Base-by-base conservation (phyloP, 2,113 vertebrate genomes). In the Mormyrus iriodes region DNA sequence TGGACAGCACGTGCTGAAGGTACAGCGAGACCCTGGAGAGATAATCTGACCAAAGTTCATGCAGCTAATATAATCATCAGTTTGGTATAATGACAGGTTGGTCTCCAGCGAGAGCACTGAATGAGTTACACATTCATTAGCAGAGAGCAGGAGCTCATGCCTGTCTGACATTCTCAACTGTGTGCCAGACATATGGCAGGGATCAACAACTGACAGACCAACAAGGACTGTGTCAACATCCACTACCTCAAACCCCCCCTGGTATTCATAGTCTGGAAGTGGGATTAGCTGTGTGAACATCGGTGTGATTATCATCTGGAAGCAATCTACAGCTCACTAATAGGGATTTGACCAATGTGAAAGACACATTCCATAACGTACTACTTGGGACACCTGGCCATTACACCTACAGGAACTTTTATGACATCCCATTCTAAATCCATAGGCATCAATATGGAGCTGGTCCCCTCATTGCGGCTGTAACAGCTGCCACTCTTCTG, bases 231-330 rank as follows among this genome's bases (percentile, higher is more conserved):
- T 35, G 17, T n/a, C 55, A 27, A 53, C 84, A 86, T 46, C 84
- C 19, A 49, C 84, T 35, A 10, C 17, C 27, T 85, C 39, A 24
- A n/a, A 31, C 17, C 15, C 31, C n/a, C 76, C 44, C 27, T 17
- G 35, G 42, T 13, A 88, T 52, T 73, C 51, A 73, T 42, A 15
- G 90, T 73, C 53, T 65, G 44, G 90, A 83, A 89, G 89, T 89
- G 61, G n/a, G 61, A 31, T 69, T 31, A 69, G 61, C 61, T 31
- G 61, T 31, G 61, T 69, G 53, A 87, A 31, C 5, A 42, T 61
- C 86, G 31, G 53, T 76, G 69, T 76, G 31, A 76, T 76, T 39
- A 39, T 88, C 90, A 93, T 92, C 89, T 92, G 91, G 90, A 92
- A 92, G 84, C 86, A 89, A 93, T 92, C 90, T 55, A 31, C 3